Percentiles rank a stretch among this genome's conserved stretches.
phyloP scores from a whole-genome alignment of 2,113 vertebrate genomes.

The Ictalurus punctatus region DNA sequence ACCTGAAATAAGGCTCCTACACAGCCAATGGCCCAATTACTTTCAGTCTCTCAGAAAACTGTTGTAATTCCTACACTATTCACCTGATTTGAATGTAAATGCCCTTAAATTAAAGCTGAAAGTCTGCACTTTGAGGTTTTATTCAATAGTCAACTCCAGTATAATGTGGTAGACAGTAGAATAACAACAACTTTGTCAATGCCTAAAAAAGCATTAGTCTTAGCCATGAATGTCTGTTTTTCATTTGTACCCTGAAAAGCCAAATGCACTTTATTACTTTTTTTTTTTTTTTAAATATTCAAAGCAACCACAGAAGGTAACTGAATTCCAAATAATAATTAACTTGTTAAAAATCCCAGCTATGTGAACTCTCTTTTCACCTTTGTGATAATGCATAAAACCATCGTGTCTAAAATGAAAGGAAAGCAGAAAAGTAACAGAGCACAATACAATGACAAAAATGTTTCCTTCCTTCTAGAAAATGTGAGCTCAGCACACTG shows the following conservation, averaged over 20 bases:
- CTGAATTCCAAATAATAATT: not conserved
- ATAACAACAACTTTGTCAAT: not conserved
- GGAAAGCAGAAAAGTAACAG: not conserved
- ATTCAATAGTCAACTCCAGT: not conserved
- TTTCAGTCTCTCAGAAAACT: not conserved
- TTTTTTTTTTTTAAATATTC: not conserved
- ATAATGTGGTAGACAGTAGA: not conserved
- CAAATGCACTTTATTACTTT: not conserved
- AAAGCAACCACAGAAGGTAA: not conserved
- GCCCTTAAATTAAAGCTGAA: not conserved
- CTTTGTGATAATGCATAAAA: not conserved
- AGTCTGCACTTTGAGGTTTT: not conserved
- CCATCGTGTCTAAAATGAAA: not conserved
- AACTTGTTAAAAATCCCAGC: not conserved
- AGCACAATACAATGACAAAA: not conserved
- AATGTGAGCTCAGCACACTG: constrained; percentile 5
- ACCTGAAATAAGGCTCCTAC: too few species aligned
- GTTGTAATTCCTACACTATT: not conserved
- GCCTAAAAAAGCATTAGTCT: not conserved
- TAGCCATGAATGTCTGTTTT: not conserved
- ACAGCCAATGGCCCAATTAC: not conserved
- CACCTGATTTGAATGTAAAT: not conserved
- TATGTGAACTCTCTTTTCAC: not conserved
- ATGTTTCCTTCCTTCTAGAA: not conserved
- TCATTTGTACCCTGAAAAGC: not conserved